Percentiles rank a stretch among this genome's conserved stretches.
Conservation (phyloP, 2,113 vertebrate genomes). For the Nycticorax nycticorax region DNA sequence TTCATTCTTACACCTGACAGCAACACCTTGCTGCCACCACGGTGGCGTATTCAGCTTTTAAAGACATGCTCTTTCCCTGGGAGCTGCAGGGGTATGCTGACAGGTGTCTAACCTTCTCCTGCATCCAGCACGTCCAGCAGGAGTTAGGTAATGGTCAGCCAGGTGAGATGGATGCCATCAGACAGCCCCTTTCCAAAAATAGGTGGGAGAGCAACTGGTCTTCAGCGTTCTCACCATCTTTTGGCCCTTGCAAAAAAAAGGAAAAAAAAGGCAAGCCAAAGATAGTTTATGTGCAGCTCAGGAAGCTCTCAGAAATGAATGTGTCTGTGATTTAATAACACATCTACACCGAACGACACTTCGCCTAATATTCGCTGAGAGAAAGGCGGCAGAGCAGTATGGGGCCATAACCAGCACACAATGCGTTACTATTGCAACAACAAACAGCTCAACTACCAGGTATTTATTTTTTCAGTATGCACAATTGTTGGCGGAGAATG, state of each 20-base stretch:
- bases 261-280: not conserved
- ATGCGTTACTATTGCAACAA: conserved; percentile 27
- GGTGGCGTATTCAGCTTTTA: not conserved
- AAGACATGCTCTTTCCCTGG: not conserved
- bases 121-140: accelerated
- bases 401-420: not conserved
- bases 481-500: not conserved
- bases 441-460: conserved; percentile 43
- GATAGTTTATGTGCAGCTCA: conserved; percentile 17
- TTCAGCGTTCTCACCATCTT: not conserved
- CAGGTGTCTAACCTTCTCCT: not conserved
- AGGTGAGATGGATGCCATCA: not conserved
- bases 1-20: not conserved
- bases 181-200: not conserved
- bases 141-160: not conserved
- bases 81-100: not conserved
- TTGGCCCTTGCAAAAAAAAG: not conserved
- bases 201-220: not conserved
- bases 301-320: conserved; percentile 27
- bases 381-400: conserved; percentile 13
- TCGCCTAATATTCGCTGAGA: conserved; percentile 22
- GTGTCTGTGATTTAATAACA: conserved; percentile 58
- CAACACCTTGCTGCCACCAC: not conserved
- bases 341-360: conserved; percentile 25
- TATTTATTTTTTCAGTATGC: conserved; percentile 52